Base-by-base conservation (phyloP, 1,140 invertebrate species). In the Bombus breviceps region DNA sequence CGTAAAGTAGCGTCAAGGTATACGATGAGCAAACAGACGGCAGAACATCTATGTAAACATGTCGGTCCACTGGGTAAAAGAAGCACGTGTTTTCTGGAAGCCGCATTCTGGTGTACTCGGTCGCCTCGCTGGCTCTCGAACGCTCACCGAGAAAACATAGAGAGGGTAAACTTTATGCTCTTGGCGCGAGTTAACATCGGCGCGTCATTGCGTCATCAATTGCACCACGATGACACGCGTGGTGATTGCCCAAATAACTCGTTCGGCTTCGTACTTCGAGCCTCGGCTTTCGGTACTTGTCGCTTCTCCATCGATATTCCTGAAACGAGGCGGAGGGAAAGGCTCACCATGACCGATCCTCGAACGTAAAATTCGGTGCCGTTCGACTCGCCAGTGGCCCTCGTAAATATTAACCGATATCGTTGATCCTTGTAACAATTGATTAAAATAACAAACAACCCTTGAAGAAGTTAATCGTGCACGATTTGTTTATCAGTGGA, bases 21-120 rank as follows among this genome's bases (percentile, higher is more conserved):
- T 88, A 83, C 83, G 84, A 62, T 68, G 84, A 85, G 86, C 80
- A 85, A 88, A 91, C 88, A 91, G 57, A 83, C 62, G 78, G n/a
- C 72, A 83, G 81, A 82, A 88, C 86, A 87, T 91, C 87, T 89
- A 88, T 87, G 90, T 71, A 88, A 91, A 92, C 90, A 87, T 43
- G 53, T 66, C 69, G 85, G 81, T 41, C 85, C 68, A 87, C 88
- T 64, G 88, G 32, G 68, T 79, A 57, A 89, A 87, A 81, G 81
- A 85, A 84, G 39, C 88, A 85, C 78, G 81, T 87, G 89, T 87
- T 89, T 89, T 89, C 77, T 87, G 81, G 43, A 84, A 84, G 73
- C 66, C 43, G 79, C 75, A 47, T 73, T 32, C 41, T 32, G 69
- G 34, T 3, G 18, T 53, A 8, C 47, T 22, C 37, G 69, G 9